Evolutionary conservation across 92 coral and sea anemone genomes (phyloP).

Genomic region (Plumapathes pennacea): DNA sequence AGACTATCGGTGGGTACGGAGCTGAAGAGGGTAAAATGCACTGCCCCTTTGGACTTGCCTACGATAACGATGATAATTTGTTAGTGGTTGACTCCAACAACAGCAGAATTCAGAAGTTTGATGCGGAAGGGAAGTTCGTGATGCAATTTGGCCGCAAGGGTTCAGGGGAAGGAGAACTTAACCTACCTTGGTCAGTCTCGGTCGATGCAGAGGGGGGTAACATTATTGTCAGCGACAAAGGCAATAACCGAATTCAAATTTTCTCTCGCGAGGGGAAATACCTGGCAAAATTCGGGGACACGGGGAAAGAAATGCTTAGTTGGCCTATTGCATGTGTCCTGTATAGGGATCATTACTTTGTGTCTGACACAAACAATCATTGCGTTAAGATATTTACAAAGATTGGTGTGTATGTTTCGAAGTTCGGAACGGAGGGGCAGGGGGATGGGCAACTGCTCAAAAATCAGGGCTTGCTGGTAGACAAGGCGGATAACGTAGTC

Average conservation of each 20-base stretch:
- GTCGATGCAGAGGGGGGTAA: slow-evolving; percentile 5
- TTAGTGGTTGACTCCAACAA: slow-evolving; percentile 11
- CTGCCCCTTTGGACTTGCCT: slow-evolving; percentile 16
- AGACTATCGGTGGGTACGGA: slow-evolving; percentile 12
- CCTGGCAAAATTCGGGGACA: slow-evolving; percentile 4
- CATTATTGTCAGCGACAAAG: slow-evolving; percentile 6
- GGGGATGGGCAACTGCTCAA: slow-evolving; percentile 6
- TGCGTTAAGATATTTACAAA: slow-evolving; percentile 4
- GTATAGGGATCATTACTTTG: slow-evolving; percentile 1
- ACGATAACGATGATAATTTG: slow-evolving; percentile 1
- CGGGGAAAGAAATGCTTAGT: not conserved
- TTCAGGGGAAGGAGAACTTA: not conserved
- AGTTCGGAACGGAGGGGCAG: slow-evolving; percentile 13
- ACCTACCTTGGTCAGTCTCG: slow-evolving; percentile 5
- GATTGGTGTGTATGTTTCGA: not conserved
- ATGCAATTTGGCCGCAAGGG: not conserved
- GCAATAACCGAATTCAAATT: not conserved
- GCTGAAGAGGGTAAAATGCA: slow-evolving; percentile 2
- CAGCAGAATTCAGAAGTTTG: slow-evolving; percentile 14
- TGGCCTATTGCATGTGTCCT: slow-evolving; percentile 1
- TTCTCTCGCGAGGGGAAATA: slow-evolving; percentile 12
- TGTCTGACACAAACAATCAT: slow-evolving; percentile 12
- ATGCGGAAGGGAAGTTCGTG: slow-evolving; percentile 9
- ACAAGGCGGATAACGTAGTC: slow-evolving; percentile 22
- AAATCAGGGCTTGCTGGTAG: slow-evolving; percentile 16